A percentile compares a stretch with the other conserved stretches of the same genome.
Conservation (phyloP, 2,888 invertebrate species). For the Caenorhabditis panamensis region DNA sequence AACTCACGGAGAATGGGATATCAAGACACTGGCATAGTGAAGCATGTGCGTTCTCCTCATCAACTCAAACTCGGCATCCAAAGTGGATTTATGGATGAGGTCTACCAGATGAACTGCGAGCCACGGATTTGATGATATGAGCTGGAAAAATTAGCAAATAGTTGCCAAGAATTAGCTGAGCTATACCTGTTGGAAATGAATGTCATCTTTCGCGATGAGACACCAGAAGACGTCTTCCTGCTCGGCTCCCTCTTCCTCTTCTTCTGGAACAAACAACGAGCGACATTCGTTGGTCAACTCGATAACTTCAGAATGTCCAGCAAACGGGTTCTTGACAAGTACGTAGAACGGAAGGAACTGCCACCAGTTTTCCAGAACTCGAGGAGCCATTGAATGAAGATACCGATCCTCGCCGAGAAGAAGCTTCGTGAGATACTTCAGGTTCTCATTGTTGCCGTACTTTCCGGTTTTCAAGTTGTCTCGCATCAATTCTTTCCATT, state of each 20-base stretch:
- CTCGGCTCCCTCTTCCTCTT: slow-evolving; percentile 3
- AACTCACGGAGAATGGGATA: slow-evolving; percentile 57
- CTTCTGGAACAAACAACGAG: slow-evolving; percentile 21
- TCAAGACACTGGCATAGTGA: slow-evolving; percentile 57
- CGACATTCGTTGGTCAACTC: slow-evolving; percentile 54
- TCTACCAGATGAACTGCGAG: slow-evolving; percentile 67
- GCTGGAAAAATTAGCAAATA: slow-evolving; percentile 26
- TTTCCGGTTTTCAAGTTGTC: slow-evolving; percentile 35
- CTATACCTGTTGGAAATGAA: slow-evolving; percentile 47
- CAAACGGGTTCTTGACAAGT: slow-evolving; percentile 58
- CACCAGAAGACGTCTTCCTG: slow-evolving; percentile 58
- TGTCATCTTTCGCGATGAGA: slow-evolving; percentile 46
- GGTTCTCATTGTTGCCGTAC: slow-evolving; percentile 54
- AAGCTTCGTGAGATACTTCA: slow-evolving; percentile 51
- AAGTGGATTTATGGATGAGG: slow-evolving; percentile 54
- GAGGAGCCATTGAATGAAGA: slow-evolving; percentile 39
- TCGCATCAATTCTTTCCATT: slow-evolving; percentile 60
- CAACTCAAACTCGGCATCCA: slow-evolving; percentile 45
- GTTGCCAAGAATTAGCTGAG: not conserved
- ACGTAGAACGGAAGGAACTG: slow-evolving; percentile 65
- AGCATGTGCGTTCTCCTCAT: slow-evolving; percentile 52
- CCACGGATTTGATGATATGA: slow-evolving; percentile 65
- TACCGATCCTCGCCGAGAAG: slow-evolving; percentile 62
- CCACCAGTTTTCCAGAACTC: slow-evolving; percentile 63
- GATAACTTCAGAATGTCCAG: slow-evolving; percentile 43